Base-by-base conservation (phyloP, 2,113 vertebrate genomes). In the Campylorhamphus procurvoides region DNA sequence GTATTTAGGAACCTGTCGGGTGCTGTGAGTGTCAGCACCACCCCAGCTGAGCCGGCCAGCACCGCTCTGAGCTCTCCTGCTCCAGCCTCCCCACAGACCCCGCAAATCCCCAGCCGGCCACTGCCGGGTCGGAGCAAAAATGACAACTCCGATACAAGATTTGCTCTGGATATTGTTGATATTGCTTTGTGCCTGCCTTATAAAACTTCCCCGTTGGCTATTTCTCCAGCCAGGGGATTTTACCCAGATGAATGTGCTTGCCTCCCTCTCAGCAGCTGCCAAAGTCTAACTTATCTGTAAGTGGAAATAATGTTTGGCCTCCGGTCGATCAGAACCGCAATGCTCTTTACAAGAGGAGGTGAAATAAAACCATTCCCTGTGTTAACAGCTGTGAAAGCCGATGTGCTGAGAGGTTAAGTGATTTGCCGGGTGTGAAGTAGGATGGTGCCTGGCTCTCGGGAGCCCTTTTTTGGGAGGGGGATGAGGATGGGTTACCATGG, bases 161-260 rank as follows among this genome's bases (percentile, higher is more conserved):
- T 91, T 95, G 91, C 94, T 91, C 67, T 94, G 89, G 93, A 92
- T 94, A 95, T 95, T 91, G 85, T 90, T 93, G 91, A 93, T 96
- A 96, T 95, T 96, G 87, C 72, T 94, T 96, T 96, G 94, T 73
- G 89, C 80, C 87, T 90, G 49, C 55, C 84, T 87, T 88, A 90
- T 94, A 87, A 93, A 92, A 93, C 75, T 93, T 95, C 73, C 87
- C 86, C 76, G 67, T 63, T 67, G 90, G 91, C 92, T 93, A 84
- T 96, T 94, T 95, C 62, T 96, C 73, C 71, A 88, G 74, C 47
- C 75, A 80, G 76, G 87, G 78, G 75, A 93, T 96, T 93, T 96
- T 73, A 94, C 78, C 67, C 88, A 91, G 80, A 95, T 94, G 90
- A 96, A 96, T 69, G 91, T 29, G 25, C 69, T 92, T 11, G 14